These are phyloP conservation scores for Ifrita kowaldi DNA, from an alignment of 2,113 vertebrate species.

Conservation along the genomic window DNA sequence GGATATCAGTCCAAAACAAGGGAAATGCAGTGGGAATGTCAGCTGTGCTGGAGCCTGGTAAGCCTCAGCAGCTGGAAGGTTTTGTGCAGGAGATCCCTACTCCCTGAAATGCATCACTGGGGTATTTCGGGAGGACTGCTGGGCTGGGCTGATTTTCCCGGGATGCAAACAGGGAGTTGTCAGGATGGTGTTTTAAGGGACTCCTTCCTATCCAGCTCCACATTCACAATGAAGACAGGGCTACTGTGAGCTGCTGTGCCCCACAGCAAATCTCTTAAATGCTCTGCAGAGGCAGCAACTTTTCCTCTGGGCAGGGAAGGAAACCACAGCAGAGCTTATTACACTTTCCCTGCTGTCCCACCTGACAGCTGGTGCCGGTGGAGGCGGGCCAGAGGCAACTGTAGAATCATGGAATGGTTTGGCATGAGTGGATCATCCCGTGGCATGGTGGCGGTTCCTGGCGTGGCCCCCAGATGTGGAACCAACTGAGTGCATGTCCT, in stretches of 20 bases:
- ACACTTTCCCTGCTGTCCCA: not conserved
- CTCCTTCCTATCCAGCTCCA: not conserved
- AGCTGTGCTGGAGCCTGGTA: rapidly evolving
- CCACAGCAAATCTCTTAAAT: not conserved
- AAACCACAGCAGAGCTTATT: not conserved
- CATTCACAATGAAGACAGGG: not conserved
- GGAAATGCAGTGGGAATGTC: not conserved
- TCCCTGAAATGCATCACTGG: not conserved
- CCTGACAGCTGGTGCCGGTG: not conserved
- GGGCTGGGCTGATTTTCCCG: not conserved
- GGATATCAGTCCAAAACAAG: not conserved
- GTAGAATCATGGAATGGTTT: not conserved
- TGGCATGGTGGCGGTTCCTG: not conserved
- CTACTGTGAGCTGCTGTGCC: not conserved
- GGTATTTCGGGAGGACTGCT: not conserved
- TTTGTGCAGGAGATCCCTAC: not conserved
- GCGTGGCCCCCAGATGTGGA: not conserved
- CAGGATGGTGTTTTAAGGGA: not conserved
- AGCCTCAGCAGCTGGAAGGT: not conserved
- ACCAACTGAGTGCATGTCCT: not conserved
- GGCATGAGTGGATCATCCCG: not conserved
- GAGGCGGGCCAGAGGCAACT: not conserved
- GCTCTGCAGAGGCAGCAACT: not conserved
- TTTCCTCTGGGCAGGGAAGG: not conserved
- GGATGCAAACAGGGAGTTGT: not conserved